Evolutionary conservation across 2,113 vertebrate species (phyloP).

Genomic region (Struthidea cinerea): DNA sequence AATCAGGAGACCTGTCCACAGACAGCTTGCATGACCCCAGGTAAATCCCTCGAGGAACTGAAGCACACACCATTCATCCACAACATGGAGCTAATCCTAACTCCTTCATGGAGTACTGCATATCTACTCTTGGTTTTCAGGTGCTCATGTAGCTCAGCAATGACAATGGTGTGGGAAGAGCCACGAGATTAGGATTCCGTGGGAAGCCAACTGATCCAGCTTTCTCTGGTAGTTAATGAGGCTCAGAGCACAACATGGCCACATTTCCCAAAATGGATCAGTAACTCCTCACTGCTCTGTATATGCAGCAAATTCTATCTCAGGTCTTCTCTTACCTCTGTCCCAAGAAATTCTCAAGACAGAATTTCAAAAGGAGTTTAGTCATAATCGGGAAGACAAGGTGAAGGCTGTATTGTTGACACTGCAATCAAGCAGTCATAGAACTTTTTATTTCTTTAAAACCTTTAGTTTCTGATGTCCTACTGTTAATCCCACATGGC

Average conservation of each 20-base stretch:
- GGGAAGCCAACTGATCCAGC: not conserved
- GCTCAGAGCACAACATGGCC: not conserved
- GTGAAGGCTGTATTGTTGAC: not conserved
- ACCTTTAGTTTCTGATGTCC: not conserved
- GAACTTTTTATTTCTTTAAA: not conserved
- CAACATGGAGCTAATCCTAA: not conserved
- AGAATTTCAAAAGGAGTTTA: not conserved
- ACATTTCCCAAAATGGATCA: not conserved
- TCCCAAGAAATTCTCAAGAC: not conserved
- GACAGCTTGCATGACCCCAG: not conserved
- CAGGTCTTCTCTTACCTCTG: not conserved
- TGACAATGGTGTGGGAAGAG: not conserved
- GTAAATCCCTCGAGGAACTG: not conserved
- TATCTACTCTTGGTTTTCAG: not conserved
- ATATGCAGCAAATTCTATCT: not conserved
- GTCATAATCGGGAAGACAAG: not conserved
- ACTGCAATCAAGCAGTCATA: not conserved
- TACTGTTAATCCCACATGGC: not conserved
- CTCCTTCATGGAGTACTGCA: not conserved
- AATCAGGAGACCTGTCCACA: not conserved
- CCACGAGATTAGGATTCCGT: not conserved
- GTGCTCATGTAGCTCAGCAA: not conserved
- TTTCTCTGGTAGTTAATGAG: not conserved
- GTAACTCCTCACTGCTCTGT: not conserved
- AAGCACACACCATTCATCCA: not conserved